Evolutionary conservation across 2,113 vertebrate species (phyloP).

Genomic region (Orycteropus afer): DNA sequence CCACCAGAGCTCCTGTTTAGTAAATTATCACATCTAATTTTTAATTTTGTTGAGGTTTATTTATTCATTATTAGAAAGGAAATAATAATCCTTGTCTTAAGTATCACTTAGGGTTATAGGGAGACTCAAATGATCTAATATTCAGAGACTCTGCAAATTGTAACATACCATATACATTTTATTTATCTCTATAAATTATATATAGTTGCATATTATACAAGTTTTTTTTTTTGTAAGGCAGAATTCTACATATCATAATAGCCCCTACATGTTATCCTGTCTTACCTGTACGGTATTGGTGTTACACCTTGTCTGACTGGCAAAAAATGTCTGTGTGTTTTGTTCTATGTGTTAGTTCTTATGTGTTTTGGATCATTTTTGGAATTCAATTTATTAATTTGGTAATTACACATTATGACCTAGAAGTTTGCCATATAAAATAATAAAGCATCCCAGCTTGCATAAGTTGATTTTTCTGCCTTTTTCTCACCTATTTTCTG

Average conservation of each 20-base stretch:
- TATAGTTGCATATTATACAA: not conserved
- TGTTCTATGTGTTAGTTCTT: not conserved
- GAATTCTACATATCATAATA: not conserved
- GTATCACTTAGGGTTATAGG: not conserved
- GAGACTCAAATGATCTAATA: not conserved
- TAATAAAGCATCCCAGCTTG: not conserved
- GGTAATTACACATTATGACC: not conserved
- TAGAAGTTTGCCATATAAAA: not conserved
- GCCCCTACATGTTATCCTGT: not conserved
- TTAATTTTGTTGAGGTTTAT: not conserved
- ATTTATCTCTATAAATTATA: not conserved
- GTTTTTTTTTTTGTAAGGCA: not conserved
- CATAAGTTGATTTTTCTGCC: not conserved
- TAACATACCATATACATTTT: not conserved
- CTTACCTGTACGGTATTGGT: not conserved
- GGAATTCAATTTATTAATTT: not conserved
- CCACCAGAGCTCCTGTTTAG: too few relatives aligned
- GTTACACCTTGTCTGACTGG: not conserved
- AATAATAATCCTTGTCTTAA: not conserved
- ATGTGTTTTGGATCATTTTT: not conserved
- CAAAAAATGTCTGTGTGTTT: not conserved
- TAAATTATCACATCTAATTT: not conserved
- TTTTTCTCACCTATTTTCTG: not conserved
- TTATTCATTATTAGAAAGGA: not conserved
- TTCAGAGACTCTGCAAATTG: not conserved